phyloP scores from a whole-genome alignment of 53 echinoderm and acorn worm species.

The Astropecten irregularis region DNA sequence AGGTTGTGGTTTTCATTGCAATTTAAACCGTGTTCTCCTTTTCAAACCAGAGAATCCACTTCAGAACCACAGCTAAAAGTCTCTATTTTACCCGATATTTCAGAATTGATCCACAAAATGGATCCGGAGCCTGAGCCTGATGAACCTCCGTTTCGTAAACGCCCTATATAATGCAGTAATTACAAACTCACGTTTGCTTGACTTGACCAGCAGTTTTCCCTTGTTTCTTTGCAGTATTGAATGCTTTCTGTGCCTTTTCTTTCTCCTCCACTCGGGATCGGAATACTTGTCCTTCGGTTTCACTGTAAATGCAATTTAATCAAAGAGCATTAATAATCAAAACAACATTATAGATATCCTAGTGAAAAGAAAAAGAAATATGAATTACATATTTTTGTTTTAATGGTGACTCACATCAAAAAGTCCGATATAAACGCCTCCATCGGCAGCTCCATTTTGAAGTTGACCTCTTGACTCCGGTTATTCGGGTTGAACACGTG shows the following conservation, averaged over 20 bases:
- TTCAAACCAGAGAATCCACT: no score
- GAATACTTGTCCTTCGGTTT: constrained; percentile 64
- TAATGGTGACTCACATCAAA: constrained; percentile 75
- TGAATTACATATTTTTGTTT: no score
- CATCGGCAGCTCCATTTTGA: constrained; percentile 55
- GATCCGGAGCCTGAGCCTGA: no score
- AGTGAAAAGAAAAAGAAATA: no score
- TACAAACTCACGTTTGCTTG: constrained; percentile 69
- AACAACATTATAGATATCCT: background rate
- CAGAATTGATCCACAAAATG: no score
- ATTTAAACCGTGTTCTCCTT: no score
- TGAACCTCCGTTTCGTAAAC: no score
- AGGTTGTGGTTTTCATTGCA: no score
- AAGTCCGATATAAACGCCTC: constrained; percentile 73
- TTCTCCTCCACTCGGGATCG: constrained; percentile 74
- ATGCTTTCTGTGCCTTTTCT: constrained; percentile 79
- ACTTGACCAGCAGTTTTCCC: constrained; percentile 89
- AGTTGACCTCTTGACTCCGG: constrained; percentile 48
- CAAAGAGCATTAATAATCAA: background rate
- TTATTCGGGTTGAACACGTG: constrained; percentile 37
- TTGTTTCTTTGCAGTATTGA: constrained; percentile 70
- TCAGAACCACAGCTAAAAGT: no score
- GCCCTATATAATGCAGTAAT: no score
- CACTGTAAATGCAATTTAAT: constrained; percentile 46
- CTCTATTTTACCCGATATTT: no score